Evolutionary conservation across 1,140 invertebrate species (phyloP).

Genomic region (Zaprionus gabonicus): DNA sequence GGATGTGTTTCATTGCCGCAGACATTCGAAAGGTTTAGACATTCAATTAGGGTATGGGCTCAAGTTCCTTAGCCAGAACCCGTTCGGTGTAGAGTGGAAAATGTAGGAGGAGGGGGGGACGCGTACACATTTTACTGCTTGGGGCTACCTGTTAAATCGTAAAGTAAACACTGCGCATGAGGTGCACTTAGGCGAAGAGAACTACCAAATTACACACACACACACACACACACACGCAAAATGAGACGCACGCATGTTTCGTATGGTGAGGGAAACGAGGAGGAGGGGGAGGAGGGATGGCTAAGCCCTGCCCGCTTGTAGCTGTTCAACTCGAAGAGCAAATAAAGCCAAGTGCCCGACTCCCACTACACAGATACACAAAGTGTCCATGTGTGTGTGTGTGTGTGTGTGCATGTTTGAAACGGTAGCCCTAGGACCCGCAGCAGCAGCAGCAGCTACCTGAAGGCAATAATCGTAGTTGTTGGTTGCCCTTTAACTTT

Average conservation of each 20-base stretch:
- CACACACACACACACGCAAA: slow-evolving; percentile 44
- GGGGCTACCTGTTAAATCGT: slow-evolving; percentile 70
- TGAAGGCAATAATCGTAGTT: slow-evolving; percentile 35
- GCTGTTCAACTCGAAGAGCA: slow-evolving; percentile 46
- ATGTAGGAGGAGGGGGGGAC: background rate
- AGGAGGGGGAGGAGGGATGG: background rate
- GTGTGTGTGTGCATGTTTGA: slow-evolving; percentile 1
- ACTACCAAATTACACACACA: slow-evolving; percentile 69
- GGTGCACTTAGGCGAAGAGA: slow-evolving; percentile 58
- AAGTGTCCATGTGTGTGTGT: slow-evolving; percentile 27
- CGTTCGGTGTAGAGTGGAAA: slow-evolving; percentile 3
- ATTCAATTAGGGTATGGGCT: slow-evolving; percentile 44
- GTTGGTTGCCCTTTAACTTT: slow-evolving; percentile 48
- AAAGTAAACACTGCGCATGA: slow-evolving; percentile 67
- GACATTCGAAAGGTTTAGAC: slow-evolving; percentile 31
- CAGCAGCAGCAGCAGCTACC: background rate
- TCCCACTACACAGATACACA: slow-evolving; percentile 5
- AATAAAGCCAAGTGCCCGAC: slow-evolving; percentile 62
- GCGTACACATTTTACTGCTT: slow-evolving; percentile 31
- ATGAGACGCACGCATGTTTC: slow-evolving; percentile 1
- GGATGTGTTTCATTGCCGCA: slow-evolving; percentile 6
- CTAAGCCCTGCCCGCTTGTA: background rate
- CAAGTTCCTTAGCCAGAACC: slow-evolving; percentile 31
- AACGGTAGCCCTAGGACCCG: slow-evolving; percentile 29
- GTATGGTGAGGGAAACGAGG: background rate